phyloP scores from a whole-genome alignment of 2,888 invertebrate genomes.

The Anorthoa munda region DNA sequence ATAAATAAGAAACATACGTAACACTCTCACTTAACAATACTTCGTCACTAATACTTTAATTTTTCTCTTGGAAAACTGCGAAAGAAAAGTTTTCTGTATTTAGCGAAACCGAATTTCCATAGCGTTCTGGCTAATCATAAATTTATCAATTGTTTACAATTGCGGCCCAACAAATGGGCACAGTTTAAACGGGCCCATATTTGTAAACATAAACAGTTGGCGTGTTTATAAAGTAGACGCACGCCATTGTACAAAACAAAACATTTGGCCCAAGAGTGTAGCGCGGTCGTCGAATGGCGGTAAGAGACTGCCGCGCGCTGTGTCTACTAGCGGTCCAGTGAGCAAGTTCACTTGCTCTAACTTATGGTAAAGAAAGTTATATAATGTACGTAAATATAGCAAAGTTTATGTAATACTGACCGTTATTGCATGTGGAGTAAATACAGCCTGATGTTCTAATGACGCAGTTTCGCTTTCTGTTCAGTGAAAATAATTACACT shows the following conservation, averaged over 20 bases:
- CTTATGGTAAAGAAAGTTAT: conserved; percentile 58
- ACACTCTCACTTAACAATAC: conserved; percentile 30
- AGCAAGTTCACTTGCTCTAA: conserved; percentile 52
- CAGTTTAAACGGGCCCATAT: conserved; percentile 64
- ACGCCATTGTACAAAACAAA: conserved; percentile 45
- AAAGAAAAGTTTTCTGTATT: conserved; percentile 49
- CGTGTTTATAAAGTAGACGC: conserved; percentile 59
- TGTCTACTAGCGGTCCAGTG: conserved; percentile 48
- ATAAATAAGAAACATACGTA: conserved; percentile 14
- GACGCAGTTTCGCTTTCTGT: conserved; percentile 4
- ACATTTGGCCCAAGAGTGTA: conserved; percentile 55
- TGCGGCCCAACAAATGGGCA: conserved; percentile 67
- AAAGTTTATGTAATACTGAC: conserved; percentile 50
- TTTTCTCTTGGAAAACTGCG: conserved; percentile 43
- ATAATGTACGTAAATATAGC: conserved; percentile 45
- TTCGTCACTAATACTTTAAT: conserved; percentile 29
- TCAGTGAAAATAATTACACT: background rate
- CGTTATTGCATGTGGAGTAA: conserved; percentile 35
- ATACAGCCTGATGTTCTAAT: conserved; percentile 40
- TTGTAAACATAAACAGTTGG: conserved; percentile 68
- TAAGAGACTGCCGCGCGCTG: conserved; percentile 61
- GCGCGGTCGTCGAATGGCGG: conserved; percentile 50
- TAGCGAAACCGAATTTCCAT: conserved; percentile 54
- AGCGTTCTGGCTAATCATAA: conserved; percentile 44
- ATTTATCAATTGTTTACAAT: conserved; percentile 60